Percentiles rank a stretch among this genome's conserved stretches.
Evolutionary conservation across 2,113 vertebrate genomes (phyloP).

Genomic region (Bungarus multicinctus): DNA sequence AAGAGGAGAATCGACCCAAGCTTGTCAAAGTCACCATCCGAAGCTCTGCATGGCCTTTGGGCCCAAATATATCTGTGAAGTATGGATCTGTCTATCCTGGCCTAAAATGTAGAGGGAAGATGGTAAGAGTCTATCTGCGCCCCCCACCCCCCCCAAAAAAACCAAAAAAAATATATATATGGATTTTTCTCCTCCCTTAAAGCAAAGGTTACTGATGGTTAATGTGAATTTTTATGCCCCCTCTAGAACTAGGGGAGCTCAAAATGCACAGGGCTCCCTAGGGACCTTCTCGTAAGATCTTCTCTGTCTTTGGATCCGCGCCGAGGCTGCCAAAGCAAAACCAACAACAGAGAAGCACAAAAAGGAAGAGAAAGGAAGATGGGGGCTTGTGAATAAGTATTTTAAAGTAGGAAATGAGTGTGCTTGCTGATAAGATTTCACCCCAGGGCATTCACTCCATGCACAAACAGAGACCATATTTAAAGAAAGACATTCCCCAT

Average conservation of each 20-base stretch:
- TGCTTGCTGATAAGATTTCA: background rate
- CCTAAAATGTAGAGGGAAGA: background rate
- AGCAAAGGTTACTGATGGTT: constrained; percentile 18
- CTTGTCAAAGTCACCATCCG: background rate
- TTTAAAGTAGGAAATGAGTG: background rate
- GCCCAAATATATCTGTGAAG: background rate
- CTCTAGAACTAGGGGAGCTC: background rate
- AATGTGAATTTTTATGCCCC: constrained; percentile 18
- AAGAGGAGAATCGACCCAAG: background rate
- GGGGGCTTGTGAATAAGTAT: background rate
- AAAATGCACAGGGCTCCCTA: background rate
- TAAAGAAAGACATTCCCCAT: background rate
- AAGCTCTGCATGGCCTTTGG: background rate
- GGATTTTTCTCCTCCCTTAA: background rate
- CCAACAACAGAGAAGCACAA: background rate
- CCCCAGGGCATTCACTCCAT: background rate
- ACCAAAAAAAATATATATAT: background rate
- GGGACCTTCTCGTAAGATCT: constrained; percentile 1
- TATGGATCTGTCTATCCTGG: background rate
- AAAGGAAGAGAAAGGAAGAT: background rate
- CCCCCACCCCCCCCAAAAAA: no score
- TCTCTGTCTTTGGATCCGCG: constrained; percentile 2
- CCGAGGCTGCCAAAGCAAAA: constrained; percentile 15
- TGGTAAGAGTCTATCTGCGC: background rate
- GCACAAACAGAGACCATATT: background rate